Evolutionary conservation across 2,797 vertebrate genomes (phyloP).

Genomic region (Psittacula derbiana): DNA sequence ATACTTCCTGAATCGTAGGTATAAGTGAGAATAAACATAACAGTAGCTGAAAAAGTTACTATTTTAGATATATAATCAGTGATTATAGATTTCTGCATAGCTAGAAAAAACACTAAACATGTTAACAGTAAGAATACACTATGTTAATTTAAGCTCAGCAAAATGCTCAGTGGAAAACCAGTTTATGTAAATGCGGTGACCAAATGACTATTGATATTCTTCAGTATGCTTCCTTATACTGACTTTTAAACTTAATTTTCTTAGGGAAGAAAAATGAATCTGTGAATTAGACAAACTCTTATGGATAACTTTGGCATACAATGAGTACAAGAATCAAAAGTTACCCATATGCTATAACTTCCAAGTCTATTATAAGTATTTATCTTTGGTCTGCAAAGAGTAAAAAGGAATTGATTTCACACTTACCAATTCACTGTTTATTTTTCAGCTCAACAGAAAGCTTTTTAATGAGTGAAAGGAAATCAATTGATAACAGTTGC

Average conservation of each 20-base stretch:
- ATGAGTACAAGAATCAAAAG: conserved; percentile 2
- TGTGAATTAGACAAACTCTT: neutral
- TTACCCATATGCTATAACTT: neutral
- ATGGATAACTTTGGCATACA: neutral
- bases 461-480: conserved; percentile 74
- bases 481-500: conserved; percentile 76
- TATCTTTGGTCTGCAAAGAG: conserved; percentile 30
- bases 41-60: neutral
- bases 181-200: neutral
- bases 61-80: neutral
- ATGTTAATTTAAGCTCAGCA: neutral
- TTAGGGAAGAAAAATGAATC: neutral
- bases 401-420: conserved; percentile 57
- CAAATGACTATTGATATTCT: neutral
- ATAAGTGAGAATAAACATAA: neutral
- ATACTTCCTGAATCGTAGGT: neutral
- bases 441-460: conserved; percentile 70
- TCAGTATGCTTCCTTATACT: neutral
- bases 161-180: neutral
- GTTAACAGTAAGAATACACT: neutral
- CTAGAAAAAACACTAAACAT: neutral
- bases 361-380: conserved; percentile 32
- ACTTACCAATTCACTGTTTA: conserved; percentile 72
- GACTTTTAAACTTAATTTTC: neutral
- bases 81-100: neutral